Evolutionary conservation across 2,113 vertebrate genomes (phyloP).

Genomic region (Melanocharis versteri): DNA sequence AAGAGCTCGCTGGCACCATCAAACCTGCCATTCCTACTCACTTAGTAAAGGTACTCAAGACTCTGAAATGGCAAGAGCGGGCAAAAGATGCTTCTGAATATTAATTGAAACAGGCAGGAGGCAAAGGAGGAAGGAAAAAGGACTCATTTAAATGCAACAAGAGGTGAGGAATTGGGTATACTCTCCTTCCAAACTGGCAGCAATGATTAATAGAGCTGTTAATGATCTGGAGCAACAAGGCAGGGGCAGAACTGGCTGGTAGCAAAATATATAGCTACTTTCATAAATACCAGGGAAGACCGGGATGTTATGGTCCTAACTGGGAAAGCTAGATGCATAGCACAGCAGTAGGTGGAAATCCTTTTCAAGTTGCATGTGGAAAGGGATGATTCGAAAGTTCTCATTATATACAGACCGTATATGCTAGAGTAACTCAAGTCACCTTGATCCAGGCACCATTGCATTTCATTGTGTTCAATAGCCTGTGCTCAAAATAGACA

Average conservation of each 20-base stretch:
- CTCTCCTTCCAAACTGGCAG: not conserved
- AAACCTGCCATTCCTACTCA: not conserved
- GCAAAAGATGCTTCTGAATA: not conserved
- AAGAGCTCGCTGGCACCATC: not conserved
- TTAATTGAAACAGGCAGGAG: not conserved
- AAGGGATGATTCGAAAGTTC: not conserved
- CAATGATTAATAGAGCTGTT: not conserved
- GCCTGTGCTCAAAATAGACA: not conserved
- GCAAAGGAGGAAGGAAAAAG: not conserved
- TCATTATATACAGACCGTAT: fast-evolving
- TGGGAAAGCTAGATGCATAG: not conserved
- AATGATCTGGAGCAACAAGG: not conserved
- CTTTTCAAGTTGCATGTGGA: not conserved
- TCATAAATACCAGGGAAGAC: not conserved
- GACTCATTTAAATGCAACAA: not conserved
- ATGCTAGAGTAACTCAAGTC: not conserved
- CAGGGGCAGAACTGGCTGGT: not conserved
- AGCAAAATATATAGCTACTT: not conserved
- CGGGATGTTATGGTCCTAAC: not conserved
- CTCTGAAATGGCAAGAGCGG: not conserved
- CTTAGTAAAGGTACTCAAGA: not conserved
- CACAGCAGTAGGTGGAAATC: not conserved
- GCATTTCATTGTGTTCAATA: not conserved
- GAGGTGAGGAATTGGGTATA: not conserved
- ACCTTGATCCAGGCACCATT: not conserved